Percentiles rank a stretch among this genome's conserved stretches.
These are phyloP conservation scores for Rhynchonycteris naso DNA, from an alignment of 2,797 vertebrate genomes.

Conservation along the genomic window DNA sequence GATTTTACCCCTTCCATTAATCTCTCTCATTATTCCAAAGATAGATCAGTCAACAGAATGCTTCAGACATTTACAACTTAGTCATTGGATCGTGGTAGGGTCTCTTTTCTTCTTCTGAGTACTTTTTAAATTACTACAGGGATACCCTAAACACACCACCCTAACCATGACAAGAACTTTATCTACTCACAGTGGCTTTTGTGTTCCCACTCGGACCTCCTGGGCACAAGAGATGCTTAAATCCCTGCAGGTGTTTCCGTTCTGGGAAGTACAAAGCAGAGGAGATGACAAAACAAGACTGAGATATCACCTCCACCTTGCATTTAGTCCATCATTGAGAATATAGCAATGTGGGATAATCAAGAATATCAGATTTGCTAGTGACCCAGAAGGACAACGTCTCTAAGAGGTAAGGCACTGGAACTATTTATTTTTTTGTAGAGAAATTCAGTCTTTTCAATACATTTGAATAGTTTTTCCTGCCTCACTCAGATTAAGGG, in stretches of 20 bases:
- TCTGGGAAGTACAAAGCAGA: neutral
- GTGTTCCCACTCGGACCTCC: rapidly evolving
- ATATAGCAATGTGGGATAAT: neutral
- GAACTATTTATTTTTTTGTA: neutral
- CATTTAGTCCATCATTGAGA: neutral
- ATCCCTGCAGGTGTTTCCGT: rapidly evolving
- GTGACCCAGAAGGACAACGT: neutral
- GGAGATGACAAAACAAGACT: rapidly evolving
- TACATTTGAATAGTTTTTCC: neutral
- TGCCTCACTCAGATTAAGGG: too few species aligned
- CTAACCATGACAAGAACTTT: neutral
- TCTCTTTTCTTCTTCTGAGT: neutral
- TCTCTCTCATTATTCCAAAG: neutral
- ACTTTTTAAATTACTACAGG: neutral
- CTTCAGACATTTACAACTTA: neutral
- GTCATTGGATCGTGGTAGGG: neutral
- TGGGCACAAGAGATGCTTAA: rapidly evolving
- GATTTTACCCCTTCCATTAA: neutral
- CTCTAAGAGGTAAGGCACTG: neutral
- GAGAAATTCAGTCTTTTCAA: neutral
- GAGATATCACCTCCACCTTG: neutral
- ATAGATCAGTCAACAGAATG: neutral
- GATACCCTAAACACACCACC: neutral
- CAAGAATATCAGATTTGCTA: neutral
- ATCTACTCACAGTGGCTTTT: neutral